Evolutionary conservation across 2,888 invertebrate genomes (phyloP).

Genomic region (Parelbella ahira): DNA sequence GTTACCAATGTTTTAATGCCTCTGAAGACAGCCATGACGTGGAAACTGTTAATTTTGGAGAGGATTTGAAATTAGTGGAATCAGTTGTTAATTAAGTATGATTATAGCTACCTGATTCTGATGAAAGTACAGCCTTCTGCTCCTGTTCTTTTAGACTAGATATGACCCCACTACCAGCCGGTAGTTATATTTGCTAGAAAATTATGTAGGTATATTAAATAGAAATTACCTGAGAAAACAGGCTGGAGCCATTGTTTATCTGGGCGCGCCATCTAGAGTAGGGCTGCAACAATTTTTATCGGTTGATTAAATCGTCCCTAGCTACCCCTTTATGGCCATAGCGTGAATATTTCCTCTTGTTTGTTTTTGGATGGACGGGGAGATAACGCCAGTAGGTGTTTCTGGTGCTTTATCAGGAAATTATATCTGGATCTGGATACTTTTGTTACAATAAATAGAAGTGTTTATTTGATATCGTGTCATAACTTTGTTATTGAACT

Average conservation of each 20-base stretch:
- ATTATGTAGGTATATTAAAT: no score
- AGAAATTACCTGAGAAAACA: not conserved
- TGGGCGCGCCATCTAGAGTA: conserved; percentile 54
- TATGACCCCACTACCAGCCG: no score
- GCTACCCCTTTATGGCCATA: conserved; percentile 66
- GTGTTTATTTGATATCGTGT: conserved; percentile 12
- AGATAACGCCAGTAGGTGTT: conserved; percentile 41
- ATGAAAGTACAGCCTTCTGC: no score
- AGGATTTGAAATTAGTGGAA: no score
- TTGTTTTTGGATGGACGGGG: conserved; percentile 49
- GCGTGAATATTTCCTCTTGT: conserved; percentile 52
- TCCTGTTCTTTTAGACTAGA: no score
- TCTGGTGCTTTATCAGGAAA: conserved; percentile 18
- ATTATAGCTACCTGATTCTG: no score
- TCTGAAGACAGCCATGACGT: no score
- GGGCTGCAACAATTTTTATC: conserved; percentile 67
- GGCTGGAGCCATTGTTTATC: conserved; percentile 39
- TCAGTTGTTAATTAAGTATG: no score
- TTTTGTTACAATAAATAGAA: conserved; percentile 11
- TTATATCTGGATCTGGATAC: conserved; percentile 24
- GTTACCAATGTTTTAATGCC: no score
- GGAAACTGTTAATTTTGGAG: no score
- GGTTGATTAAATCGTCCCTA: conserved; percentile 66
- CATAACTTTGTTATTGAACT: conserved; percentile 9
- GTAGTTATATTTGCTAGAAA: no score